A percentile compares a stretch with the other conserved stretches of the same genome.
phyloP scores from a whole-genome alignment of 2,113 vertebrate genomes.

The Psittacula cyanocephala region DNA sequence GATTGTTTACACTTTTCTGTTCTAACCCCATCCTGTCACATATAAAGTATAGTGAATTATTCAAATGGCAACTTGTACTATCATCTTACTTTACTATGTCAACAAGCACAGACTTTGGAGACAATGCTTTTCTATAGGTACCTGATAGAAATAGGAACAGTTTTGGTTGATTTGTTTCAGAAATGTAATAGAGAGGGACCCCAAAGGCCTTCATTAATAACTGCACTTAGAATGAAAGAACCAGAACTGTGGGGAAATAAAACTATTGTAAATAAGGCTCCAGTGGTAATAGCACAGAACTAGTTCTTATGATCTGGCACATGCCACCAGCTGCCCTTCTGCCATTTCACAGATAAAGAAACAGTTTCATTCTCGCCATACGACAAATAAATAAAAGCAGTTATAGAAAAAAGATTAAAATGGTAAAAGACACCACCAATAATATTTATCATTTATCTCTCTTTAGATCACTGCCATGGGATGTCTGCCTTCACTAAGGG shows the following conservation, averaged over 20 bases:
- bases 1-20: slow-evolving; percentile 13
- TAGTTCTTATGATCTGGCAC: not conserved
- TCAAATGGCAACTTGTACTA: not conserved
- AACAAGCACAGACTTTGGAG: not conserved
- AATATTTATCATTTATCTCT: not conserved
- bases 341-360: not conserved
- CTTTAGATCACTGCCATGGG: not conserved
- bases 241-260: not conserved
- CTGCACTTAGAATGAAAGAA: not conserved
- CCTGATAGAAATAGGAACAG: not conserved
- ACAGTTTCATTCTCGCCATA: not conserved
- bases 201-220: not conserved
- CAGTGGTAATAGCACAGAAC: not conserved
- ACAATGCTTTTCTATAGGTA: not conserved
- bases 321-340: not conserved
- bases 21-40: not conserved
- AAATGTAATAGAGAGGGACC: not conserved
- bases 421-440: not conserved
- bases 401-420: not conserved
- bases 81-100: not conserved
- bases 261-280: not conserved
- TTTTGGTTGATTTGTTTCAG: not conserved
- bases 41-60: not conserved
- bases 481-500: not conserved
- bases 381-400: not conserved